phyloP scores from a whole-genome alignment of 2,113 vertebrate species.

The Empidonax traillii region DNA sequence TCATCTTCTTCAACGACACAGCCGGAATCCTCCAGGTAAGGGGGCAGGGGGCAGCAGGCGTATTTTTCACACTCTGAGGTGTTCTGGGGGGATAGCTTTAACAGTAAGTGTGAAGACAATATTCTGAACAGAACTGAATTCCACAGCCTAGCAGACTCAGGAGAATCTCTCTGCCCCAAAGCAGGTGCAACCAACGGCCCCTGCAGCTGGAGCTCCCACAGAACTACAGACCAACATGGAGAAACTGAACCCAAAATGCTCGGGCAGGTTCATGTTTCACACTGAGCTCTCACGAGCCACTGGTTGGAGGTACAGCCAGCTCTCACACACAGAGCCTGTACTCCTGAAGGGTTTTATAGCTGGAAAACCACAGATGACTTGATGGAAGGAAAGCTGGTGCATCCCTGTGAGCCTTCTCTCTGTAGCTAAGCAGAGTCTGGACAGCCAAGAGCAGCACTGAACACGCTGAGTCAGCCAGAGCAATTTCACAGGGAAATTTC shows the following conservation, averaged over 20 bases:
- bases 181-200: not conserved
- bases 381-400: not conserved
- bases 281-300: not conserved
- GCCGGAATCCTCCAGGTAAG: constrained; percentile 81
- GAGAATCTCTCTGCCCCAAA: not conserved
- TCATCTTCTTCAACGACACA: constrained; percentile 62
- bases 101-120: not conserved
- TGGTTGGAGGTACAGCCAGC: not conserved
- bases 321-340: not conserved
- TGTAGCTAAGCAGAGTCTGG: not conserved
- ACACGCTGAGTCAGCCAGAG: not conserved
- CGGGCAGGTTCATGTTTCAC: not conserved
- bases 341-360: not conserved
- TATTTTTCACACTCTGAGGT: constrained; percentile 79
- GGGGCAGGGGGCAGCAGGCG: constrained; percentile 86
- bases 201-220: not conserved
- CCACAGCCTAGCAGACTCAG: not conserved
- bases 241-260: not conserved
- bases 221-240: not conserved
- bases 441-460: not conserved
- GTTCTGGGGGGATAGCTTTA: constrained; percentile 67
- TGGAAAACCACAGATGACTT: rapidly evolving
- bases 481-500: not conserved
- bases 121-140: not conserved
- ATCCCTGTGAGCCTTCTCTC: not conserved